A percentile compares a stretch with the other conserved stretches of the same genome.
Evolutionary conservation across 2,888 invertebrate genomes (phyloP).

Genomic region (Plebejus melissa): DNA sequence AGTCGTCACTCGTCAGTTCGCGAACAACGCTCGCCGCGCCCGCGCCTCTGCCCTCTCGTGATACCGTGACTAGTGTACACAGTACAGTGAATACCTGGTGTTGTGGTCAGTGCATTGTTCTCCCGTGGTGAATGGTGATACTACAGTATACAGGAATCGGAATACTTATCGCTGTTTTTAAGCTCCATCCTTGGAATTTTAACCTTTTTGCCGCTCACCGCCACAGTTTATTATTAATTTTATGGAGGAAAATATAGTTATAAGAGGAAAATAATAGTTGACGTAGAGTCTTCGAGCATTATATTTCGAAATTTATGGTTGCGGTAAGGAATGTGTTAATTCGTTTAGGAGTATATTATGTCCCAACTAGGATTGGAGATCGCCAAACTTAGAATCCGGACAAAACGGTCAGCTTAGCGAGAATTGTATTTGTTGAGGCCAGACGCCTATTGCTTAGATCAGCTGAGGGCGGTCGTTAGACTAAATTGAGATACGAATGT

Average conservation of each 20-base stretch:
- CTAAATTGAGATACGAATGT: too few species aligned
- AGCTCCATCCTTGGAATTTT: neutral
- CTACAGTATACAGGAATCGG: neutral
- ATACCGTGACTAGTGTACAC: neutral
- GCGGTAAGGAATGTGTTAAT: neutral
- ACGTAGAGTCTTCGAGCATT: neutral
- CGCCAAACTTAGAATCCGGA: neutral
- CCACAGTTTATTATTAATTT: neutral
- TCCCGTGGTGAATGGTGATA: neutral
- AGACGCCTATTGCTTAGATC: too few species aligned
- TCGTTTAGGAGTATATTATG: too few species aligned
- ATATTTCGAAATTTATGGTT: neutral
- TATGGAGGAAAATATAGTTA: neutral
- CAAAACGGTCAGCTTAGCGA: neutral
- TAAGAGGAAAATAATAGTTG: neutral
- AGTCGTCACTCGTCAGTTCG: neutral
- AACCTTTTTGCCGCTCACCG: neutral
- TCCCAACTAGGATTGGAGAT: neutral
- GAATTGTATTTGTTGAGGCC: too few species aligned
- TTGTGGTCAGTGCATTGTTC: neutral
- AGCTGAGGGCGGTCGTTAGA: too few species aligned
- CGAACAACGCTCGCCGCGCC: conserved; percentile 9
- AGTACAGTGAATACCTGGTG: neutral
- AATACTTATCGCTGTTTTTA: neutral
- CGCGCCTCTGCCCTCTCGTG: neutral